Conservation (phyloP, 2,888 invertebrate species). For the Phyllotreta cruciferae region DNA sequence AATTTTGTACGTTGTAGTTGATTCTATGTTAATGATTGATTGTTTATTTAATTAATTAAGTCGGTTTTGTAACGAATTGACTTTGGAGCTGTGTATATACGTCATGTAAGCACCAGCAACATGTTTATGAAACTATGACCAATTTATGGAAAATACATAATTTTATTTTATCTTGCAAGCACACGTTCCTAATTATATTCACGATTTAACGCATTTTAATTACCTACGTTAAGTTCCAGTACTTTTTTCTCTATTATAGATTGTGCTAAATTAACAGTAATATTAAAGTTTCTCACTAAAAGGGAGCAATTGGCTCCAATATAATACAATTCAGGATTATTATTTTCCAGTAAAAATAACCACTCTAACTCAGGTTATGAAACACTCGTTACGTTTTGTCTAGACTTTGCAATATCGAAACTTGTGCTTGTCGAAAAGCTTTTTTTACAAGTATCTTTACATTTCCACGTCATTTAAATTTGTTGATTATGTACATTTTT, state of each 20-base stretch:
- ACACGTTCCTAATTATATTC: background rate
- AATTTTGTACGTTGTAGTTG: too few relatives aligned
- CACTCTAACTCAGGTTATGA: too few relatives aligned
- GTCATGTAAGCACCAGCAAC: background rate
- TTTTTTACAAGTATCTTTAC: conserved; percentile 13
- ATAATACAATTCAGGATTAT: too few relatives aligned
- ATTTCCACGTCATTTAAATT: conserved; percentile 8
- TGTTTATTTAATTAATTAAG: background rate
- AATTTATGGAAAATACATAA: background rate
- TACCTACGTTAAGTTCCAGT: too few relatives aligned
- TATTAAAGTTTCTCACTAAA: too few relatives aligned
- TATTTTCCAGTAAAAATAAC: too few relatives aligned
- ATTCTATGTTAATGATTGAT: background rate
- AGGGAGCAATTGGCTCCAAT: too few relatives aligned
- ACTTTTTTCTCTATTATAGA: too few relatives aligned
- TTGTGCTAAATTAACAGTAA: too few relatives aligned
- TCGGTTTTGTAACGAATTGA: background rate
- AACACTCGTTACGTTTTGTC: conserved; percentile 6
- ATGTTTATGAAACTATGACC: conserved; percentile 9
- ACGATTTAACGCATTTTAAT: too few relatives aligned
- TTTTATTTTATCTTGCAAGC: background rate
- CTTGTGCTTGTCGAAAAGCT: background rate
- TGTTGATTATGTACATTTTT: conserved; percentile 20
- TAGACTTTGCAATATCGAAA: conserved; percentile 17
- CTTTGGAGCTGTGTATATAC: background rate